These are phyloP conservation scores for Tubiluchus corallicola DNA, from an alignment of 2,888 invertebrate genomes.

Conservation along the genomic window DNA sequence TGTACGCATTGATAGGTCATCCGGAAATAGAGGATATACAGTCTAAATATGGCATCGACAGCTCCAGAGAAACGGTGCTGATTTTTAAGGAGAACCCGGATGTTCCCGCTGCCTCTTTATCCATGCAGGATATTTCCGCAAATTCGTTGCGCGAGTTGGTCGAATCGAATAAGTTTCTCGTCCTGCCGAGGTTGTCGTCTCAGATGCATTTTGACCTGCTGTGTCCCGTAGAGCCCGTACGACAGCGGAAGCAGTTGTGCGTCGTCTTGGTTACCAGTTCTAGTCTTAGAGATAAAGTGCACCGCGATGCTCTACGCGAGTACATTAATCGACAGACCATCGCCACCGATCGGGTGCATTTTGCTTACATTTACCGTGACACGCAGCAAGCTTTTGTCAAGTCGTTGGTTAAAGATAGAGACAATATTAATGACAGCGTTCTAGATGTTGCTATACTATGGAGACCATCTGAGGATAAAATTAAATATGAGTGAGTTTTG, in stretches of 20 bases:
- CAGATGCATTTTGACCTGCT: slow-evolving; percentile 60
- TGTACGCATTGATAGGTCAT: slow-evolving; percentile 30
- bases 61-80: slow-evolving; percentile 56
- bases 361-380: slow-evolving; percentile 67
- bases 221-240: slow-evolving; percentile 72
- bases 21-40: slow-evolving; percentile 14
- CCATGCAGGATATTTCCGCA: slow-evolving; percentile 73
- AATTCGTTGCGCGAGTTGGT: slow-evolving; percentile 71
- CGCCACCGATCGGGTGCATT: slow-evolving; percentile 44
- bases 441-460: slow-evolving; percentile 65
- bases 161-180: slow-evolving; percentile 66
- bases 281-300: slow-evolving; percentile 37
- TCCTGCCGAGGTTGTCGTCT: slow-evolving; percentile 73
- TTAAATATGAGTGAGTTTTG: slow-evolving; percentile 62
- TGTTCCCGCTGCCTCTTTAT: slow-evolving; percentile 57
- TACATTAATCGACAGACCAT: slow-evolving; percentile 40
- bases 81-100: slow-evolving; percentile 63
- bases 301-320: slow-evolving; percentile 47
- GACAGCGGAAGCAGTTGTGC: slow-evolving; percentile 50
- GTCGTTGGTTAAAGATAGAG: slow-evolving; percentile 36
- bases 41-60: slow-evolving; percentile 46
- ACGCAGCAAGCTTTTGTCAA: slow-evolving; percentile 62
- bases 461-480: slow-evolving; percentile 62
- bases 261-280: slow-evolving; percentile 52
- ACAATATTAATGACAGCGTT: not conserved